These are phyloP conservation scores for Gobiocypris rarus DNA, from an alignment of 2,113 vertebrate genomes.

Conservation along the genomic window DNA sequence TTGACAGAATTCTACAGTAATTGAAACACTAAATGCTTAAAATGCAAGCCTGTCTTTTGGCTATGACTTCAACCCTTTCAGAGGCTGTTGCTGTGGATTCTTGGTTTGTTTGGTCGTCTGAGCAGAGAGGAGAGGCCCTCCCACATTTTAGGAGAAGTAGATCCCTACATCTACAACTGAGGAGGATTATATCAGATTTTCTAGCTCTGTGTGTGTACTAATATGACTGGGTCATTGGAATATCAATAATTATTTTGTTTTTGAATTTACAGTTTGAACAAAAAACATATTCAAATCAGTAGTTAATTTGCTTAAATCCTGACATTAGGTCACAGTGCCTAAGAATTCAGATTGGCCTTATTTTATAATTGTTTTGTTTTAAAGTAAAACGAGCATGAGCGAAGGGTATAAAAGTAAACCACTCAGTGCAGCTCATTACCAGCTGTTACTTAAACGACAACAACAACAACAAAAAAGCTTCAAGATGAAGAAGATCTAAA, in stretches of 20 bases:
- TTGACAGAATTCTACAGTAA: not conserved
- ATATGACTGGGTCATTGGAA: not conserved
- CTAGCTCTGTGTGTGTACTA: not conserved
- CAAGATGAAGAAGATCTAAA: not conserved
- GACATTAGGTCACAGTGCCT: conserved; percentile 5
- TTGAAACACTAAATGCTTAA: conserved; percentile 11
- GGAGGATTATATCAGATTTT: conserved; percentile 4
- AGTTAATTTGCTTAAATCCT: not conserved
- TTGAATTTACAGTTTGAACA: not conserved
- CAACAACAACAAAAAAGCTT: not conserved
- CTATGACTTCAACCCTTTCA: conserved; percentile 18
- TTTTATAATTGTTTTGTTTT: not conserved
- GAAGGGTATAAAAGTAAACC: not conserved
- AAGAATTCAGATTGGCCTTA: not conserved
- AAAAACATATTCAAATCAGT: conserved; percentile 20
- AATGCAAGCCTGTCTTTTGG: conserved; percentile 18
- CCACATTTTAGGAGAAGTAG: not conserved
- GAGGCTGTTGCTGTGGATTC: not conserved
- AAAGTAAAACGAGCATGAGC: not conserved
- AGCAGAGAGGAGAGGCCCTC: not conserved
- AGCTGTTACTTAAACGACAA: not conserved
- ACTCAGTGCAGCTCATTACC: not conserved
- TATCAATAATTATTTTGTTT: too few species aligned
- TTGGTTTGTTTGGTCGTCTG: not conserved
- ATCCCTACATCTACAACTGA: not conserved